A percentile compares a stretch with the other conserved stretches of the same genome.
Conservation (phyloP, 2,113 vertebrate genomes). For the Nansenia antarctica region DNA sequence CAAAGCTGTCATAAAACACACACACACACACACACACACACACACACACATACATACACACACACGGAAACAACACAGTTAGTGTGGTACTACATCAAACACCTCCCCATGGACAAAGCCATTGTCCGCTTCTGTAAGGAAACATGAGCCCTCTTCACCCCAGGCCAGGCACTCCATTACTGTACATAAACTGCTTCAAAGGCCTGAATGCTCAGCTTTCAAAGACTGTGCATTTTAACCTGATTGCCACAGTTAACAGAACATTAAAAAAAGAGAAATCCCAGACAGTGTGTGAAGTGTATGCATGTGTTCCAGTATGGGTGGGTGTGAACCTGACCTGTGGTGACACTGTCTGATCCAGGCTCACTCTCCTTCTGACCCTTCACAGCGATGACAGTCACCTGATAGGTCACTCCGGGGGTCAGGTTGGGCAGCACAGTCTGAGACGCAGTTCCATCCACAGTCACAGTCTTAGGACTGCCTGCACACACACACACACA, state of each 20-base stretch:
- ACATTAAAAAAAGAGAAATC: background rate
- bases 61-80: background rate
- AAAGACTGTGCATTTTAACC: no score
- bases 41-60: slow-evolving; percentile 18
- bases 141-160: background rate
- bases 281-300: background rate
- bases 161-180: background rate
- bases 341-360: slow-evolving; percentile 82
- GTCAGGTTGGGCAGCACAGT: slow-evolving; percentile 80
- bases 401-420: slow-evolving; percentile 85
- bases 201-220: background rate
- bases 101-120: background rate
- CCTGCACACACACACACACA: slow-evolving; percentile 64
- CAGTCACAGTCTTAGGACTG: slow-evolving; percentile 74
- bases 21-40: slow-evolving; percentile 34
- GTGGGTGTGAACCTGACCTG: slow-evolving; percentile 76
- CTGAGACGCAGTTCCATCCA: slow-evolving; percentile 80
- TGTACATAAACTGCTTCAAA: background rate
- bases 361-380: slow-evolving; percentile 91
- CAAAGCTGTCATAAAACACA: slow-evolving; percentile 76
- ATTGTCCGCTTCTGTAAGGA: background rate
- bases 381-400: slow-evolving; percentile 85
- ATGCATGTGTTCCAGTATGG: background rate
- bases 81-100: background rate
- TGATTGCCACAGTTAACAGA: background rate